A percentile compares a stretch with the other conserved stretches of the same genome.
Evolutionary conservation across 2,797 vertebrate species (phyloP).

Genomic region (Smutsia temminckii): DNA sequence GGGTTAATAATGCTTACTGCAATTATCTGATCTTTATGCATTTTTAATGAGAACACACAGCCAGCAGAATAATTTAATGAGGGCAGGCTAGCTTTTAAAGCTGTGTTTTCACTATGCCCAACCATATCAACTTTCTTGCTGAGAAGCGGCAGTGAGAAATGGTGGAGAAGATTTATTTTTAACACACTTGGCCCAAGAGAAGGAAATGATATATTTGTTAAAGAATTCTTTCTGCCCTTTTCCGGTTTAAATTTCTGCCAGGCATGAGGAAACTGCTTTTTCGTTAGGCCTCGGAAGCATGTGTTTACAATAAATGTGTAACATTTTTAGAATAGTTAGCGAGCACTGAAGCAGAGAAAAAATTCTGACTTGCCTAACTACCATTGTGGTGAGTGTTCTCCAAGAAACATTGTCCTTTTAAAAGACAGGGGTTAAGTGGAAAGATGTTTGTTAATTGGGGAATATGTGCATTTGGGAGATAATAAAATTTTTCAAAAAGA

Average conservation of each 20-base stretch:
- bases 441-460: slow-evolving; percentile 27
- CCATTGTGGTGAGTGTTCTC: not conserved
- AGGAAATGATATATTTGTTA: slow-evolving; percentile 85
- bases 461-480: not conserved
- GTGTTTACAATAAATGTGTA: slow-evolving; percentile 80
- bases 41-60: slow-evolving; percentile 88
- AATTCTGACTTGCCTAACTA: slow-evolving; percentile 44
- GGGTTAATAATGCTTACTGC: slow-evolving; percentile 85
- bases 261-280: slow-evolving; percentile 72
- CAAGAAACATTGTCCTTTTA: slow-evolving; percentile 40
- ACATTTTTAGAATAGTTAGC: slow-evolving; percentile 77
- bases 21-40: slow-evolving; percentile 88
- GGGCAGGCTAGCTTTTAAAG: slow-evolving; percentile 83
- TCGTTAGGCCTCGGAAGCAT: slow-evolving; percentile 79
- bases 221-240: slow-evolving; percentile 87
- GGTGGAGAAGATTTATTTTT: slow-evolving; percentile 82
- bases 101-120: slow-evolving; percentile 80
- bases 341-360: slow-evolving; percentile 66
- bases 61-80: slow-evolving; percentile 87
- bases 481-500: not conserved
- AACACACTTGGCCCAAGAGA: slow-evolving; percentile 77
- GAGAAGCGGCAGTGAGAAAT: slow-evolving; percentile 80
- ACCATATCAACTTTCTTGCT: slow-evolving; percentile 83
- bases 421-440: slow-evolving; percentile 59
- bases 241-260: slow-evolving; percentile 83